Conservation (phyloP, 2,888 invertebrate species). For the Timandra comae region DNA sequence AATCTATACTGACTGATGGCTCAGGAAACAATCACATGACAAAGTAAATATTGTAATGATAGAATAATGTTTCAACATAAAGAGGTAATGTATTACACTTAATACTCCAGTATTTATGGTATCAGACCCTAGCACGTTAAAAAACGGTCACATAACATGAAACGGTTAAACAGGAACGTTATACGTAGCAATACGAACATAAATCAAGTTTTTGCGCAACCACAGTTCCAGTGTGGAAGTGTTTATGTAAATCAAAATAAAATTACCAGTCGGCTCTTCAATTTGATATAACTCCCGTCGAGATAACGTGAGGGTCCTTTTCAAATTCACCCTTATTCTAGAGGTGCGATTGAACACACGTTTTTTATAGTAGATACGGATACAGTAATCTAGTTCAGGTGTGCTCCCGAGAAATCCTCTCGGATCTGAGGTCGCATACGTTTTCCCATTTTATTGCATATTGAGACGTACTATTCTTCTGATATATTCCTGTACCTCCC, state of each 20-base stretch:
- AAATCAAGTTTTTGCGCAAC: neutral
- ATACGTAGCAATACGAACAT: constrained; percentile 1
- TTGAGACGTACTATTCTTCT: constrained; percentile 68
- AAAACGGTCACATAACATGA: neutral
- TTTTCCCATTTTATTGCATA: constrained; percentile 70
- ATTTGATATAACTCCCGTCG: constrained; percentile 46
- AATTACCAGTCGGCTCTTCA: constrained; percentile 45
- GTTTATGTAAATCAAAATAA: constrained; percentile 32
- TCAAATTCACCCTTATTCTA: constrained; percentile 53
- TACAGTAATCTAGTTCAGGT: constrained; percentile 73
- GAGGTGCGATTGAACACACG: constrained; percentile 55
- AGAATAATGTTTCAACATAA: too few relatives aligned
- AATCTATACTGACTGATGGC: too few relatives aligned
- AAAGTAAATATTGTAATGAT: too few relatives aligned
- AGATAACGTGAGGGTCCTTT: constrained; percentile 51
- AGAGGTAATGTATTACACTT: too few relatives aligned
- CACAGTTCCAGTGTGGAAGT: constrained; percentile 1
- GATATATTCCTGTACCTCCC: constrained; percentile 48
- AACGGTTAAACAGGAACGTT: neutral
- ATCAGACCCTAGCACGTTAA: too few relatives aligned
- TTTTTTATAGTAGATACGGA: constrained; percentile 60
- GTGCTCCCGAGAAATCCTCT: constrained; percentile 61
- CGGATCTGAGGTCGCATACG: constrained; percentile 63
- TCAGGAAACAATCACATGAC: too few relatives aligned
- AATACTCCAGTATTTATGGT: too few relatives aligned